phyloP scores from a whole-genome alignment of 2,888 invertebrate species.

The Euproctis similis region DNA sequence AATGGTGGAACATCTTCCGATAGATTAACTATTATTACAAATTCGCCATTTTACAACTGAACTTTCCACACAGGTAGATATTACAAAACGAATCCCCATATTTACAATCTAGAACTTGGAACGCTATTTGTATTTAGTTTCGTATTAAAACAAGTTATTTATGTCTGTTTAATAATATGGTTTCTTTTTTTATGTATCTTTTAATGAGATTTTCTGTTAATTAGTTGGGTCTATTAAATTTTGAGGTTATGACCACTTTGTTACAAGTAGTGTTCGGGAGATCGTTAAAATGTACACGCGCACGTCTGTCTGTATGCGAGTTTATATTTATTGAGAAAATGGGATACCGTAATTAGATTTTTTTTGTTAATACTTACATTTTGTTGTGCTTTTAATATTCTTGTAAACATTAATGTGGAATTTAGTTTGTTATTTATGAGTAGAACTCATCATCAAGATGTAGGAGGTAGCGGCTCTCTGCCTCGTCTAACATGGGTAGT shows the following conservation, averaged over 20 bases:
- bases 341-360: constrained; percentile 1
- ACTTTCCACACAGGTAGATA: constrained; percentile 14
- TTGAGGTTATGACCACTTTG: constrained; percentile 34
- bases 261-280: constrained; percentile 8
- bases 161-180: constrained; percentile 36
- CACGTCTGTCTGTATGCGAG: constrained; percentile 2
- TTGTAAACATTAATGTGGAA: background rate
- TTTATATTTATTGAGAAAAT: constrained; percentile 4
- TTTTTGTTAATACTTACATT: background rate
- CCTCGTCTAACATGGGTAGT: no score
- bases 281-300: constrained; percentile 7
- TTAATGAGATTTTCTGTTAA: constrained; percentile 63
- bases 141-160: constrained; percentile 45
- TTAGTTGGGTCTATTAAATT: constrained; percentile 57
- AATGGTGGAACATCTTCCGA: constrained; percentile 12
- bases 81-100: constrained; percentile 12
- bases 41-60: constrained; percentile 12
- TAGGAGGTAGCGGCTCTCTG: no score
- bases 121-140: constrained; percentile 9
- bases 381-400: constrained; percentile 1
- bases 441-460: no score
- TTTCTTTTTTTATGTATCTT: constrained; percentile 38
- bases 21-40: constrained; percentile 19
- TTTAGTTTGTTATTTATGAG: no score
- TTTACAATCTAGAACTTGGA: constrained; percentile 17